Percentiles rank a stretch among this genome's conserved stretches.
phyloP scores from a whole-genome alignment of 2,888 invertebrate genomes.

The Lepidochrysops patricia region DNA sequence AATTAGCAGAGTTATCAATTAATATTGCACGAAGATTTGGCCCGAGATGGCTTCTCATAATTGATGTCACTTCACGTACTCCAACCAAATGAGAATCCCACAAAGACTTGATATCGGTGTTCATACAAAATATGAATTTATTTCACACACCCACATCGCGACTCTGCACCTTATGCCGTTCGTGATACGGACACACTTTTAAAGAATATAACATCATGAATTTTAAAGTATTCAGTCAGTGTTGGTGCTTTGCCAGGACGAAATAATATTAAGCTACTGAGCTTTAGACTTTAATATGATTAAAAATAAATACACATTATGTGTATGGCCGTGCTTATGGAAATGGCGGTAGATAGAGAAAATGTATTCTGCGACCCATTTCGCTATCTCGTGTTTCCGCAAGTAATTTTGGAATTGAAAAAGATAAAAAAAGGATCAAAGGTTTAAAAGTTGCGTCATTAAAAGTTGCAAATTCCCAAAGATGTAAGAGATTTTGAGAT shows the following conservation, averaged over 20 bases:
- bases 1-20: neutral
- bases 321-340: neutral
- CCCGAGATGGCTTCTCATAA: neutral
- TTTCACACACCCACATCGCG: neutral
- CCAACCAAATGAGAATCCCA: neutral
- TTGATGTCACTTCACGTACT: neutral
- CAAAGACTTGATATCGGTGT: neutral
- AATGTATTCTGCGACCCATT: conserved; percentile 1
- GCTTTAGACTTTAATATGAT: conserved; percentile 3
- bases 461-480: neutral
- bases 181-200: neutral
- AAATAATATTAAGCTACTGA: conserved; percentile 4
- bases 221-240: conserved; percentile 8
- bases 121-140: conserved; percentile 1
- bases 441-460: neutral
- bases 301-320: conserved; percentile 12
- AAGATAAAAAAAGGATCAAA: conserved; percentile 1
- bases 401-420: neutral
- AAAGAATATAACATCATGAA: conserved; percentile 8
- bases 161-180: neutral
- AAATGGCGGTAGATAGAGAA: neutral
- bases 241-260: conserved; percentile 7
- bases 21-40: neutral
- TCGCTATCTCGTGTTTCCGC: neutral
- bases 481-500: neutral